Evolutionary conservation across 2,797 vertebrate genomes (phyloP).

Genomic region (Lateolabrax maculatus): DNA sequence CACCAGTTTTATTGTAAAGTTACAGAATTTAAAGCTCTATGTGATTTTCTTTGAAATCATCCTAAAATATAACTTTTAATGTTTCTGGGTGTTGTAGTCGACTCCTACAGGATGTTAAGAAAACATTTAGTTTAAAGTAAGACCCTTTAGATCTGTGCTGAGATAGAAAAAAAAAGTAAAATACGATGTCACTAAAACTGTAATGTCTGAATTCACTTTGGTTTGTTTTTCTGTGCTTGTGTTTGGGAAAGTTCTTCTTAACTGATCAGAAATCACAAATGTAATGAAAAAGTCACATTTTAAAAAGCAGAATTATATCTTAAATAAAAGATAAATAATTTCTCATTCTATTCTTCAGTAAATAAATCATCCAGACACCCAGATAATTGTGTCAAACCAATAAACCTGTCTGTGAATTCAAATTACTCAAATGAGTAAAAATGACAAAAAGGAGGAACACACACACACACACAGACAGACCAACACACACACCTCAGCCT

Average conservation of each 20-base stretch:
- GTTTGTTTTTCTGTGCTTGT: background rate
- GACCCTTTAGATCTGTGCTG: background rate
- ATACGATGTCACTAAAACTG: background rate
- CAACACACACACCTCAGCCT: slow-evolving; percentile 27
- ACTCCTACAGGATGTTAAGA: background rate
- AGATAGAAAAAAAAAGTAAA: background rate
- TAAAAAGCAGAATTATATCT: background rate
- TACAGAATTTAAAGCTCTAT: too few relatives aligned
- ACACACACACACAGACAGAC: slow-evolving; percentile 23
- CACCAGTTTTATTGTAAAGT: too few relatives aligned
- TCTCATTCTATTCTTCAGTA: background rate
- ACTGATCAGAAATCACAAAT: background rate
- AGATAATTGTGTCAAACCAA: slow-evolving; percentile 29
- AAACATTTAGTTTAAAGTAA: background rate
- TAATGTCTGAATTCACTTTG: background rate
- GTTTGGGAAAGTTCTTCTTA: background rate
- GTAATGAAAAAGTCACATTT: background rate
- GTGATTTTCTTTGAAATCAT: too few relatives aligned
- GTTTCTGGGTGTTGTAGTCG: background rate
- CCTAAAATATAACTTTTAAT: background rate
- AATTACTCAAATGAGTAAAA: slow-evolving; percentile 43
- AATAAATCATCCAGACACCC: slow-evolving; percentile 1
- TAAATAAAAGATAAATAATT: background rate
- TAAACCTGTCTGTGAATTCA: slow-evolving; percentile 31
- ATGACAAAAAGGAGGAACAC: slow-evolving; percentile 28